Evolutionary conservation across 2,888 invertebrate genomes (phyloP).

Genomic region (Villa cingulata): DNA sequence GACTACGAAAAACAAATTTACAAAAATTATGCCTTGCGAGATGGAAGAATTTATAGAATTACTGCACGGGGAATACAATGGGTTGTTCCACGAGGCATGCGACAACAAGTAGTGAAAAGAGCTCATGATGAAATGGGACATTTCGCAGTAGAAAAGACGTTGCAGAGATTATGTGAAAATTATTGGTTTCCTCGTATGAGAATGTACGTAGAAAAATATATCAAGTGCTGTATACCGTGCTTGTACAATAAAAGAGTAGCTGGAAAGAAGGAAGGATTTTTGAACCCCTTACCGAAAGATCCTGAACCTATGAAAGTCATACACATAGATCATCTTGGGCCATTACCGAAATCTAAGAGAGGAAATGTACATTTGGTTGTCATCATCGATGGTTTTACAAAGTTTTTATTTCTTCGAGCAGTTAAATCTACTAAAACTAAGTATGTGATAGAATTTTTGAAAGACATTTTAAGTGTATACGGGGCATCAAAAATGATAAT

Average conservation of each 20-base stretch:
- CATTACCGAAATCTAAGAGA: neutral
- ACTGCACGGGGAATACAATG: neutral
- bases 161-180: neutral
- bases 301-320: neutral
- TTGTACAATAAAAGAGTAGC: too few species aligned
- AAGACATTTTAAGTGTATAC: neutral
- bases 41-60: neutral
- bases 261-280: neutral
- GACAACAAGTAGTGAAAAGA: neutral
- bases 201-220: slow-evolving; percentile 1
- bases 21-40: neutral
- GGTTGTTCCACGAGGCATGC: slow-evolving; percentile 1
- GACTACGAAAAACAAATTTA: neutral
- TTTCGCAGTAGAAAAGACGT: neutral
- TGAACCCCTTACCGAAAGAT: neutral
- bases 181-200: slow-evolving; percentile 2
- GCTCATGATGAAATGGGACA: slow-evolving; percentile 2
- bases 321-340: neutral
- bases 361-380: neutral
- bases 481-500: neutral
- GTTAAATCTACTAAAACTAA: neutral
- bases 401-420: neutral
- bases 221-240: neutral
- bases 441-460: neutral
- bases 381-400: neutral